Evolutionary conservation across 2,888 invertebrate genomes (phyloP), one percentile per base, ranked within the genome.

Genomic region (Cremastobaeus sp.): DNA sequence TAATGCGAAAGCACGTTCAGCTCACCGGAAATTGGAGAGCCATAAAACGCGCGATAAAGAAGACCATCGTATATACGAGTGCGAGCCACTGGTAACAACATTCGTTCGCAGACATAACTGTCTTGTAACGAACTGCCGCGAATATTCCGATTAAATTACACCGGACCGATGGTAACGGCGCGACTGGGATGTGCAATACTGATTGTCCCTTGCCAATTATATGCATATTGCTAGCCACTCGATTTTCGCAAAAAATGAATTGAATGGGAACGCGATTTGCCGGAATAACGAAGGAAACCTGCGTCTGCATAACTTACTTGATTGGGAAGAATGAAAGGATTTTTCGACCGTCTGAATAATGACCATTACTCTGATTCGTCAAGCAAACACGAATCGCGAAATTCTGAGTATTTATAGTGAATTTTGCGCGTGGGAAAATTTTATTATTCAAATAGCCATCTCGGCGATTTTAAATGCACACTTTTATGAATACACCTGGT

Each of bases 1-100:
- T 43, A 50, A 66, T 48, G 66, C 57, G 34, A 48, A 48, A 57
- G 55, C 66, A 66, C 66, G 57, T 66, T 47, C 57, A 17, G 47
- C 41, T 12, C 35, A 20, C 48, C 47, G 48, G 57, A 66, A 66
- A 66, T 66, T 66, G 66, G 41, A 37, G 48, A 55, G 48, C 41
- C 32, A 48, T 66, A 48, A 57, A 66, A 57, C 30, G 41, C 41
- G 41, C 47, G 57, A 57, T 66, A 57, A 48, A 66, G 57, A 48
- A 57, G 57, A 48, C 39, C 28, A 30, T 37, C 35, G 37, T 25
- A 20, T 45, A 30, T 37, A 20, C 41, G 39, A n/a, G 15, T n/a
- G 50, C 21, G 20, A 52, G 12, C 28, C 12, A 14, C 15, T 45
- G 28, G 54, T 54, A 55, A 65, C 47, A 47, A 28, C 65, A 32